Percentiles rank a stretch among this genome's conserved stretches.
Conservation (phyloP, 2,888 invertebrate genomes). For the Scaptomyza parva region DNA sequence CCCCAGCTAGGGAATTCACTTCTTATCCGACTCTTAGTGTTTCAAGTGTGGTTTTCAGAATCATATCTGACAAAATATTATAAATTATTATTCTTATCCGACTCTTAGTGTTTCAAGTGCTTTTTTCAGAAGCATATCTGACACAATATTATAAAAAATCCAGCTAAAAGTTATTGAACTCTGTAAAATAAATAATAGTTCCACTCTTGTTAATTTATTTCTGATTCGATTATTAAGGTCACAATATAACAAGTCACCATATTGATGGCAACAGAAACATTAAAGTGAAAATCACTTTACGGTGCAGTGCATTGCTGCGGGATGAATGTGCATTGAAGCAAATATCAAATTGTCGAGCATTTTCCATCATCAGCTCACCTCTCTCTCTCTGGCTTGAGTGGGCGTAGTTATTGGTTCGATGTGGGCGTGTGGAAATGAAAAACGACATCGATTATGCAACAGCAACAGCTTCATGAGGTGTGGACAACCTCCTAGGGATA, state of each 20-base stretch:
- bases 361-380: conserved; percentile 7
- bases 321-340: conserved; percentile 41
- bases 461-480: conserved; percentile 20
- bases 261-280: not conserved
- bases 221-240: conserved; percentile 8
- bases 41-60: not conserved
- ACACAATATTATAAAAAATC: too few species aligned
- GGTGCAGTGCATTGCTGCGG: conserved; percentile 8
- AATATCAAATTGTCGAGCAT: conserved; percentile 49
- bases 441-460: conserved; percentile 71
- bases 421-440: conserved; percentile 61
- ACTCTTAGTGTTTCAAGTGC: not conserved
- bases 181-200: too few species aligned
- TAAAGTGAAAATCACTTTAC: conserved; percentile 3
- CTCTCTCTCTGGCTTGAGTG: not conserved
- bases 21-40: not conserved
- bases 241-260: conserved; percentile 9
- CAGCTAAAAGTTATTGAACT: too few species aligned
- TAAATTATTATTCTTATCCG: not conserved
- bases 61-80: too few species aligned
- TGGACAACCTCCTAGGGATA: conserved; percentile 26
- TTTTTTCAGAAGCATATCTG: too few species aligned
- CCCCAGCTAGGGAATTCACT: not conserved
- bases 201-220: not conserved
- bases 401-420: not conserved